A percentile compares a stretch with the other conserved stretches of the same genome.
Conservation (phyloP, 2,888 invertebrate species). For the Heterodera filipjevi region DNA sequence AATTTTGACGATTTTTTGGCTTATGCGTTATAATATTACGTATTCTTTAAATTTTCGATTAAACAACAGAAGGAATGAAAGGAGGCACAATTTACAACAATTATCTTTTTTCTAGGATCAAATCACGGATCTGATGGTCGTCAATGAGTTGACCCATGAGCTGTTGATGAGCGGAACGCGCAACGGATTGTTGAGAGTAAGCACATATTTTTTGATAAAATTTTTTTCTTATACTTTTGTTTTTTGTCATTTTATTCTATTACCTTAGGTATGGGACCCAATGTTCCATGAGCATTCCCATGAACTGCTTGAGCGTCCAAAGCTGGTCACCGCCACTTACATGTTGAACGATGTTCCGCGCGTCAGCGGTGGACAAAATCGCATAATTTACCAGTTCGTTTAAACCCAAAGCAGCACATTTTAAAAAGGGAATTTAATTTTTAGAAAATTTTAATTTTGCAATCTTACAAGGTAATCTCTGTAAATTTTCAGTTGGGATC, state of each 20-base stretch:
- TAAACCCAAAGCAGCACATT: neutral
- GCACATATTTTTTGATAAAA: too few relatives aligned
- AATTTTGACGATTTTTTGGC: too few relatives aligned
- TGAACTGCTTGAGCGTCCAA: slow-evolving; percentile 38
- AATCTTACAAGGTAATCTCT: too few relatives aligned
- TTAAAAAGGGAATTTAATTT: too few relatives aligned
- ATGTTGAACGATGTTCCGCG: slow-evolving; percentile 49
- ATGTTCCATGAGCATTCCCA: slow-evolving; percentile 53
- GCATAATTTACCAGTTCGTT: slow-evolving; percentile 38
- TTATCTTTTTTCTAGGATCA: slow-evolving; percentile 45
- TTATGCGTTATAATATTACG: too few relatives aligned
- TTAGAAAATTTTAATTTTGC: too few relatives aligned
- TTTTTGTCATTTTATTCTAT: neutral
- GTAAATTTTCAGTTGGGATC: slow-evolving; percentile 53
- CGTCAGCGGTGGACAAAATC: slow-evolving; percentile 32
- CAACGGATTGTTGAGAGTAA: slow-evolving; percentile 44
- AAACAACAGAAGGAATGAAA: too few relatives aligned
- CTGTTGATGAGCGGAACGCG: slow-evolving; percentile 55
- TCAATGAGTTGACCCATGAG: slow-evolving; percentile 58
- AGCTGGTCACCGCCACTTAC: slow-evolving; percentile 54
- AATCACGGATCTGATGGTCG: slow-evolving; percentile 51
- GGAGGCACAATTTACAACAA: too few relatives aligned
- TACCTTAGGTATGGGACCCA: slow-evolving; percentile 55
- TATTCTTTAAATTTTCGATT: neutral
- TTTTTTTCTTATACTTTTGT: slow-evolving; percentile 9